These are phyloP conservation scores for Athene noctua DNA, from an alignment of 2,113 vertebrate species.

Conservation along the genomic window DNA sequence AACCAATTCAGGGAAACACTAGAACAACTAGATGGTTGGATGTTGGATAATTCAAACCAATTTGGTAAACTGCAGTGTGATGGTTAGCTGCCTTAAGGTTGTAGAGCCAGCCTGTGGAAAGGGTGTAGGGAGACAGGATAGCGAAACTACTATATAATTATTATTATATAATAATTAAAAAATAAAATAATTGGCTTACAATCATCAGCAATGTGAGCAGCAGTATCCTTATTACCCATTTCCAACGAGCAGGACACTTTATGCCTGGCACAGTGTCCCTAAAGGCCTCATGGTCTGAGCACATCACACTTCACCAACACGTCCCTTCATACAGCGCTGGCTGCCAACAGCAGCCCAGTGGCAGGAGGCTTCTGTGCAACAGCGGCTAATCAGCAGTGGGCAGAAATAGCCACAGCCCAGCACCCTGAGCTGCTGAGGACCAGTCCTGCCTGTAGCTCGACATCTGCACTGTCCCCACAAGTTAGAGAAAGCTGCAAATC, in stretches of 20 bases:
- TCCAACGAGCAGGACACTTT: neutral
- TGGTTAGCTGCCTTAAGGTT: neutral
- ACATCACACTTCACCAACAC: rapidly evolving
- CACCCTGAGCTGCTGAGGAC: neutral
- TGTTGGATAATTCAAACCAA: neutral
- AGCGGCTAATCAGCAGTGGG: rapidly evolving
- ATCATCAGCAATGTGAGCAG: neutral
- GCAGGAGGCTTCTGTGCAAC: rapidly evolving
- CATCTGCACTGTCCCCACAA: rapidly evolving
- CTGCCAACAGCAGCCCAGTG: rapidly evolving
- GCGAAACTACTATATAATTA: neutral
- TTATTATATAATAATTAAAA: neutral
- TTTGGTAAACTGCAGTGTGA: rapidly evolving
- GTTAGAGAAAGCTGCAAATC: neutral
- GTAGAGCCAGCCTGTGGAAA: rapidly evolving
- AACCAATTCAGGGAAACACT: neutral
- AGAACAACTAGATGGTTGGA: neutral
- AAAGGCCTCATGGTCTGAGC: rapidly evolving
- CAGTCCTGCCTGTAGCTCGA: neutral
- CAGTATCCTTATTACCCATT: neutral
- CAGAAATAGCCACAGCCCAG: neutral
- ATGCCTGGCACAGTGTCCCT: rapidly evolving
- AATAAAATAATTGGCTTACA: neutral
- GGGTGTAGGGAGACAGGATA: neutral
- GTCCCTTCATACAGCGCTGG: rapidly evolving